Evolutionary conservation across 2,797 vertebrate species (phyloP), one percentile per base, ranked within the genome.

Genomic region (Enteromius argenteus): DNA sequence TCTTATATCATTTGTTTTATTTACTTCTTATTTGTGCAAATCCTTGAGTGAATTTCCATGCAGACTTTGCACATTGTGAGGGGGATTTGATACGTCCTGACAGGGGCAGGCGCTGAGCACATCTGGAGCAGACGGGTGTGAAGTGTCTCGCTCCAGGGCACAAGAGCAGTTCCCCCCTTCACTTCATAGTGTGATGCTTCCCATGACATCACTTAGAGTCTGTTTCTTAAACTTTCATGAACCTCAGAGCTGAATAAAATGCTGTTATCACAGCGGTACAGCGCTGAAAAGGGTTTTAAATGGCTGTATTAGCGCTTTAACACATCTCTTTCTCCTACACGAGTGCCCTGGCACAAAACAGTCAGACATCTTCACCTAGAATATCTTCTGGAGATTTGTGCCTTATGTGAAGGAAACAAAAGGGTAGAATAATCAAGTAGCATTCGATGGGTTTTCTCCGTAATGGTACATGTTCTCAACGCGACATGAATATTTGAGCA

Each of bases 401-500:
- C 62, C 32, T 74, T 81, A 84, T 83, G 81, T 85, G 83, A 80
- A 56, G 66, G 44, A 84, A 88, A 87, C 71, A 82, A 86, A 86
- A 68, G 83, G 73, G 46, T 23, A 60, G 79, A 85, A 72, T 88
- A 84, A 87, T 85, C 75, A 86, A 66, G 82, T 51, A 69, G 79
- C 53, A 80, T 90, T 85, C 5, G 19, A 81, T 84, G 69, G 84
- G 67, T 83, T 87, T 86, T 85, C 79, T 83, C 83, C 81, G 27
- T 86, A 81, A 85, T 80, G 68, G 56, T 87, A 85, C 77, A 87
- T 80, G 68, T 89, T 84, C 86, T 85, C 85, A 81, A 83, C 71
- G 56, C 37, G 83, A 86, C 85, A 87, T 86, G 88, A 90, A 90
- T 89, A 86, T 88, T 83, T 85, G 87, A 89, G 87, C 85, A 91